Base-by-base conservation (phyloP, 2,113 vertebrate genomes). In the Dryoscopus gambensis region DNA sequence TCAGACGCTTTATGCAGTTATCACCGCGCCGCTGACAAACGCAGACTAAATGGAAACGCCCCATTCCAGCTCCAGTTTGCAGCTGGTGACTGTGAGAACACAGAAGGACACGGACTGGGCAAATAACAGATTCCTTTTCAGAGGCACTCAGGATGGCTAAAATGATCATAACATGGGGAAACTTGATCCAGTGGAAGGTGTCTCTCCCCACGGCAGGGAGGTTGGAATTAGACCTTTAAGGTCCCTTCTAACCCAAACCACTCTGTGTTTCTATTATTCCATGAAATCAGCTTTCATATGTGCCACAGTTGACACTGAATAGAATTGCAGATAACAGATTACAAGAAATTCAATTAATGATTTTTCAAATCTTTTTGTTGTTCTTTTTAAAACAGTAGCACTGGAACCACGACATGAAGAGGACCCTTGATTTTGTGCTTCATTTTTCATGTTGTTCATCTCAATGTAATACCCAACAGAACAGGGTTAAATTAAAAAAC, bases 1-100 rank as follows among this genome's bases (percentile, higher is more conserved):
- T 95, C 53, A 82, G 68, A 79, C 90, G 79, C 13, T 96, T 81
- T 63, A 25, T 93, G 62, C 53, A 52, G 77, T 95, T 84, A 94
- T 78, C 59, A 39, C 39, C 52, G 84, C 68, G 83, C 42, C 44
- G 70, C 49, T 87, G 94, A 94, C 71, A 89, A 70, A 80, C 19
- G 67, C 55, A 83, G 31, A 78, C 25, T 25, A 59, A 39, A 67
- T 75, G 40, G 69, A 92, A 96, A 93, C 50, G 47, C 24, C 83
- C 76, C n/a, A 33, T 85, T 96, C 68, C 65, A 78, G 44, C 80
- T 69, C 31, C 44, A 77, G 65, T 86, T 65, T 90, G 62, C 30
- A 56, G 47, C 33, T 74, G 68, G 42, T 63, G 30, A 19, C 42
- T n/a, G 15, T 74, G 80, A 47, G 39, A 84, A 30, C 22, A 56